Evolutionary conservation across 2,888 invertebrate species (phyloP).

Genomic region (Heliconius ismenius): DNA sequence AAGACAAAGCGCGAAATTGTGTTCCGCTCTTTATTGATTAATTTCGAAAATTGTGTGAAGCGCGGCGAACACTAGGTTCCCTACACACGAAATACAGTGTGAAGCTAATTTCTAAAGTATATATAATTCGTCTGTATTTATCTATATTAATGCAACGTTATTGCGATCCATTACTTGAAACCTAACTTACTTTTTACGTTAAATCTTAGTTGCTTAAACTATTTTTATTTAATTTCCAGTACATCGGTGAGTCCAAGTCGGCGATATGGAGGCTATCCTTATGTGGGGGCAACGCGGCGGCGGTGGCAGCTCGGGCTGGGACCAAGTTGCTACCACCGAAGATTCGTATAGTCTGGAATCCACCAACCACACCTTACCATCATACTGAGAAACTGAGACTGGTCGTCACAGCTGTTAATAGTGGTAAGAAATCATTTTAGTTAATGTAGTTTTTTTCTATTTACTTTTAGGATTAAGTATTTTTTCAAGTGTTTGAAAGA

Average conservation of each 20-base stretch:
- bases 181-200: too few species aligned
- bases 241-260: conserved; percentile 66
- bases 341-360: conserved; percentile 81
- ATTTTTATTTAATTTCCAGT: conserved; percentile 55
- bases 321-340: conserved; percentile 80
- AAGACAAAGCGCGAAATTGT: background rate
- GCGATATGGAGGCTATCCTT: conserved; percentile 82
- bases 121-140: too few species aligned
- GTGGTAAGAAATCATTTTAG: conserved; percentile 57
- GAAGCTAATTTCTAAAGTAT: too few species aligned
- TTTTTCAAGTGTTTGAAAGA: background rate
- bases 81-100: too few species aligned
- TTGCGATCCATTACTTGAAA: too few species aligned
- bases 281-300: conserved; percentile 80
- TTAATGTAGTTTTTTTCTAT: background rate
- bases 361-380: conserved; percentile 71
- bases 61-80: too few species aligned
- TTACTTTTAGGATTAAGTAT: background rate
- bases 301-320: conserved; percentile 73
- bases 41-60: too few species aligned
- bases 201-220: background rate
- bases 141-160: too few species aligned
- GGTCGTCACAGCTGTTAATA: conserved; percentile 75
- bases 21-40: too few species aligned
- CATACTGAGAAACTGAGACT: conserved; percentile 75